Evolutionary conservation across 2,888 invertebrate species (phyloP), one percentile per base, ranked within the genome.

Genomic region (Ecdyonurus torrentis): DNA sequence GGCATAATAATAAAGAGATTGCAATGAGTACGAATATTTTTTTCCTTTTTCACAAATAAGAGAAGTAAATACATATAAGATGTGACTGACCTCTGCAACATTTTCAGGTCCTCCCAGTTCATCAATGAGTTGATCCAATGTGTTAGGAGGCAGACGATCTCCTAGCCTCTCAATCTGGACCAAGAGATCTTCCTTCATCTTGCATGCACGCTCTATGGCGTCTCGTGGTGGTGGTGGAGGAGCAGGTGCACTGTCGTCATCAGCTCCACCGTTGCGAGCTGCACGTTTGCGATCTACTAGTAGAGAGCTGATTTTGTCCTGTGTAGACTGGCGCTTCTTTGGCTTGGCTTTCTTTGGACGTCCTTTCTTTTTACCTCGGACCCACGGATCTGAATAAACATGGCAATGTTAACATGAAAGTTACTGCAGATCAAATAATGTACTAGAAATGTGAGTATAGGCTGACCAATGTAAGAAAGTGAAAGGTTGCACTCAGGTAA

Each of bases 121-220:
- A 76, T 99, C 98, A 67, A 99, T 98, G 15, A 99, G 81, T 74
- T 99, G 96, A 80, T 99, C 99, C 58, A 99, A 79, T 1, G 99
- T 97, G 76, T 99, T 99, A 52, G 97, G 91, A 3, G 99, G 99
- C 68, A 99, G 78, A 23, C 83, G 81, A 1, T 88, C 85, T 2
- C 96, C 97, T 1, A 98, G 78, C 24, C 81, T 78, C 74, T 98
- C 96, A 64, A 99, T 87, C 71, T 85, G 83, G 66, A 82, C 81
- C 67, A 99, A 75, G 53, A 99, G 78, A 67, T 96, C 90, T 69
- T 93, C 90, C 77, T 96, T 95, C 91, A 97, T 94, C 71, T 83
- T 82, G 76, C 90, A 90, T 0, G 94, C 94, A 59, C 89, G 82
- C 73, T 94, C 93, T 65, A 93, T 90, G 24, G 90, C 89, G 67